Base-by-base conservation (phyloP, 2,113 vertebrate species). In the Lepus americanus region DNA sequence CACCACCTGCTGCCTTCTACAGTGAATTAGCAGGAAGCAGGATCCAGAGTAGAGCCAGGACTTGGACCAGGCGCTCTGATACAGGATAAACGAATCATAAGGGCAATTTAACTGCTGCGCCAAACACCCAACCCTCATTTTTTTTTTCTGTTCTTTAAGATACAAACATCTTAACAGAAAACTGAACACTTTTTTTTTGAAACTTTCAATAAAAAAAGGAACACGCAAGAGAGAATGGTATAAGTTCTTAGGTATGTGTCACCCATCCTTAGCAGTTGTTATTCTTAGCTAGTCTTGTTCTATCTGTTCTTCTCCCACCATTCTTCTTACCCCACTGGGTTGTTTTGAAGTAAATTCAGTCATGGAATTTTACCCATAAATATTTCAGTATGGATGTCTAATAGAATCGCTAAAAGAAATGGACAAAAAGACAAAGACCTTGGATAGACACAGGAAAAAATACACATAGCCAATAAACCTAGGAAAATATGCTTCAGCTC, bases 301-400 rank as follows among this genome's bases (percentile, higher is more conserved):
- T 91, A 5, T 83, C 80, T 85, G 9, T 81, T 31, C 3, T 1
- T 27, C 7, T 20, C 6, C 2, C 3, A 8, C 6, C 31, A 7
- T 94, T 72, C 9, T 83, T 27, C 7, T 72, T 73, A 59, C 9
- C 73, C 22, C 11, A 4, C 51, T 61, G 61, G 49, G 22, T 81
- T 90, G n/a, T 44, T 92, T 77, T 90, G 77, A 89, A 90, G 66
- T 83, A 89, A 81, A 36, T 92, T 59, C 44, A 77, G 1, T 49
- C 8, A 31, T 90, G 25, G 22, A 72, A 53, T 80, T 63, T 88
- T 88, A 84, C 17, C 25, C 20, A 12, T 36, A 72, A 39, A 8
- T 39, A 66, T 80, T 89, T 93, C 6, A 39, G 6, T 90, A 33
- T 53, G 22, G 25, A 39, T 33, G 16, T 77, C 77, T 70, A 23